These are phyloP conservation scores for Archegozetes longisetosus DNA, from an alignment of 1,140 invertebrate species.

Conservation along the genomic window DNA sequence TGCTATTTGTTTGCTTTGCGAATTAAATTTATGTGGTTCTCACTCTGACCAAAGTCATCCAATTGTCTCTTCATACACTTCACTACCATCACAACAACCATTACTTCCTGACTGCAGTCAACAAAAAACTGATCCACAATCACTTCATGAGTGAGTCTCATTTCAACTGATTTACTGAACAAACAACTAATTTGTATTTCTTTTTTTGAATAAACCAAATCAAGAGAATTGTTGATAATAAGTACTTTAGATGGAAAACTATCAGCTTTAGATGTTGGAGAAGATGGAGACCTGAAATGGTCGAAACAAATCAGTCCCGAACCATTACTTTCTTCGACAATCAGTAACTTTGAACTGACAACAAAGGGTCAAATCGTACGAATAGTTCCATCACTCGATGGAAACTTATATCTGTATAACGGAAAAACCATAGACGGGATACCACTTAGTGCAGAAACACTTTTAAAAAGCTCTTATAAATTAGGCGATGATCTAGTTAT, in stretches of 20 bases:
- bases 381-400: slow-evolving; percentile 76
- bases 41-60: too few species aligned
- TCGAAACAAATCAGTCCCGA: slow-evolving; percentile 9
- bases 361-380: slow-evolving; percentile 67
- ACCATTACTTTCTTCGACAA: slow-evolving; percentile 18
- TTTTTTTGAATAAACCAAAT: too few species aligned
- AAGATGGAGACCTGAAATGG: slow-evolving; percentile 17
- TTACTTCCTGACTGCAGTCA: not conserved
- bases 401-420: slow-evolving; percentile 76
- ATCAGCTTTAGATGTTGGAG: slow-evolving; percentile 17
- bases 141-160: not conserved
- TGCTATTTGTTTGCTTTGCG: not conserved
- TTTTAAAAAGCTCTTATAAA: slow-evolving; percentile 61
- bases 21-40: too few species aligned
- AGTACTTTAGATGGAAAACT: slow-evolving; percentile 21
- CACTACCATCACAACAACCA: not conserved
- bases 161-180: not conserved
- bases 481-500: slow-evolving; percentile 64
- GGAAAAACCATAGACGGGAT: slow-evolving; percentile 68
- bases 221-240: slow-evolving; percentile 11
- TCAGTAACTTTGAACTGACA: slow-evolving; percentile 43
- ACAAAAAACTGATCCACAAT: not conserved
- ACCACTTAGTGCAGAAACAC: slow-evolving; percentile 62
- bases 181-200: not conserved
- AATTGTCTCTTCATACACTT: too few species aligned